Conservation (phyloP, 2,797 vertebrate species). For the Benthosema pterotum region DNA sequence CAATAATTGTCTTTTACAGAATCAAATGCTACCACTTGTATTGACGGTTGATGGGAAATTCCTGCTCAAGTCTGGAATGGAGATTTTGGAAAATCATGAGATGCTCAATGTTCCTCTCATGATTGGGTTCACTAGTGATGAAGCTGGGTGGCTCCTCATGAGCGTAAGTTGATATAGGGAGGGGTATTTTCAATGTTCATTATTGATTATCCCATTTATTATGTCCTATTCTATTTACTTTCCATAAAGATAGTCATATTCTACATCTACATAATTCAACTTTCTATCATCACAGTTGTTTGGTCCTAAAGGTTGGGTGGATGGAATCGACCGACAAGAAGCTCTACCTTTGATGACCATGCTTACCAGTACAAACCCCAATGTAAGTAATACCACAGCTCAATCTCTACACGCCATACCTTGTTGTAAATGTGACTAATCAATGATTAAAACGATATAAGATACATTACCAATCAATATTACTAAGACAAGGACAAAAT, state of each 20-base stretch:
- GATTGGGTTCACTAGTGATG: slow-evolving; percentile 45
- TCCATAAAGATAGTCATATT: no score
- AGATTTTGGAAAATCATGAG: slow-evolving; percentile 43
- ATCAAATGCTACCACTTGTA: slow-evolving; percentile 14
- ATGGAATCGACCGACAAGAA: slow-evolving; percentile 41
- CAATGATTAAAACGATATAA: no score
- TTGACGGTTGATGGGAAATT: slow-evolving; percentile 46
- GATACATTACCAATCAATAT: no score
- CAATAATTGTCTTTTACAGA: slow-evolving; percentile 2
- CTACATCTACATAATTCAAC: no score
- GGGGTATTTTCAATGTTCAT: no score
- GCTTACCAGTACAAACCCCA: slow-evolving; percentile 1
- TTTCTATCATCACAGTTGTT: slow-evolving; percentile 30
- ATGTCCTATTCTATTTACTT: no score
- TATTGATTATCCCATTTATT: no score
- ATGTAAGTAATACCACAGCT: slow-evolving; percentile 38
- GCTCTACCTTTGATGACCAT: slow-evolving; percentile 12
- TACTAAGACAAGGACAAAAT: no score
- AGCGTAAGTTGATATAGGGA: slow-evolving; percentile 29
- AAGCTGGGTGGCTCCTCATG: slow-evolving; percentile 38
- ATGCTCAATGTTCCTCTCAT: slow-evolving; percentile 34
- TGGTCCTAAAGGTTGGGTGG: neutral
- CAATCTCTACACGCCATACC: no score
- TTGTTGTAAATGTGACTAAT: no score
- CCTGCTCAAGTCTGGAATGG: slow-evolving; percentile 34